phyloP scores from a whole-genome alignment of 2,888 invertebrate species.

The Drosophila emarginata region DNA sequence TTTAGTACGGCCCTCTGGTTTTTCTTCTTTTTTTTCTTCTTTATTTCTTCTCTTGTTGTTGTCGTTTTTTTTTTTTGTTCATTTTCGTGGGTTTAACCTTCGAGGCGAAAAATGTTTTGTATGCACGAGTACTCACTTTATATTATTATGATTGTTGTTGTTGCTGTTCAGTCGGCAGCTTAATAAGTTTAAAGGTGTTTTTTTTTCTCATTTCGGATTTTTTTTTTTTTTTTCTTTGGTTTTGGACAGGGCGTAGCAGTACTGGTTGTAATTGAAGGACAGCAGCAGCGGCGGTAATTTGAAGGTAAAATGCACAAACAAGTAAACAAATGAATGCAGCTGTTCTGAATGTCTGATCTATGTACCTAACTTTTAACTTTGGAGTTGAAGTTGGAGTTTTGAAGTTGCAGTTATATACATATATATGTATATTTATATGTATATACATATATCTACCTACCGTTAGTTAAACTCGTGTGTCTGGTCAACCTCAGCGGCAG shows the following conservation, averaged over 20 bases:
- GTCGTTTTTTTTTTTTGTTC: constrained; percentile 39
- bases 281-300: constrained; percentile 41
- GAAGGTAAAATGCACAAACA: constrained; percentile 46
- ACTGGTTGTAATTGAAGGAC: constrained; percentile 64
- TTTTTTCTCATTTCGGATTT: constrained; percentile 4
- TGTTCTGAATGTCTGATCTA: constrained; percentile 27
- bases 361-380: constrained; percentile 17
- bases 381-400: background rate
- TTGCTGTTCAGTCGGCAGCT: constrained; percentile 11
- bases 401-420: background rate
- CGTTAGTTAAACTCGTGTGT: constrained; percentile 18
- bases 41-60: constrained; percentile 36
- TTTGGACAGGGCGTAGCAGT: constrained; percentile 45
- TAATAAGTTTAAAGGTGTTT: constrained; percentile 39
- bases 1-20: background rate
- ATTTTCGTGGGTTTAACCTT: constrained; percentile 62
- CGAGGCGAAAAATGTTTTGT: constrained; percentile 58
- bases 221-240: constrained; percentile 15
- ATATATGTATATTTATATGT: background rate
- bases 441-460: constrained; percentile 6
- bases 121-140: constrained; percentile 38
- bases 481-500: constrained; percentile 30
- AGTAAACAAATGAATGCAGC: constrained; percentile 39
- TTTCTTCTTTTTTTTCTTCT: constrained; percentile 24
- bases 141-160: background rate